Evolutionary conservation across 1,140 invertebrate genomes (phyloP).

Genomic region (Leptinotarsa undecemlineata): DNA sequence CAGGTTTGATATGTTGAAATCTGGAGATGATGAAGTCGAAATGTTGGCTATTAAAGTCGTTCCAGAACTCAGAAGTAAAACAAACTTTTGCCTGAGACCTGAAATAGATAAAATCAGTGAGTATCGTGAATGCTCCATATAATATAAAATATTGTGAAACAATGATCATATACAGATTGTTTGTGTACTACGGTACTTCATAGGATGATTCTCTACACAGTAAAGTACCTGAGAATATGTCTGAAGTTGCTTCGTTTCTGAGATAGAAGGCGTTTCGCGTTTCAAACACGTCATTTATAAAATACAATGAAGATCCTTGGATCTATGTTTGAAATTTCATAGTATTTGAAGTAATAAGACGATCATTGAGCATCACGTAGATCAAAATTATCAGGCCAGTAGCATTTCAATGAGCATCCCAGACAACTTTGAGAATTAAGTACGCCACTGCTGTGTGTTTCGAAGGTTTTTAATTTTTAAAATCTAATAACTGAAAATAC

Average conservation of each 20-base stretch:
- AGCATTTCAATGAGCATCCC: too few relatives aligned
- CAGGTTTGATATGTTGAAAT: conserved; percentile 54
- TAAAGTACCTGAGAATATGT: not conserved
- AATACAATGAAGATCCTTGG: too few relatives aligned
- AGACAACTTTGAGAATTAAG: too few relatives aligned
- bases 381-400: too few relatives aligned
- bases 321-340: too few relatives aligned
- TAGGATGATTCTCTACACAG: not conserved
- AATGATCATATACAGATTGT: not conserved
- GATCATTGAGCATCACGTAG: too few relatives aligned
- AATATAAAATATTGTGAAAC: not conserved
- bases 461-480: too few relatives aligned
- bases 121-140: not conserved
- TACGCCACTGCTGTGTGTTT: too few relatives aligned
- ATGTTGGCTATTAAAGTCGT: conserved; percentile 49
- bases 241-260: not conserved
- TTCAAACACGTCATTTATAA: not conserved
- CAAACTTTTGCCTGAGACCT: conserved; percentile 58
- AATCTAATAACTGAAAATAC: too few relatives aligned
- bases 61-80: conserved; percentile 48
- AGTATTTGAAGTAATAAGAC: too few relatives aligned
- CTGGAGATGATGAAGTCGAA: conserved; percentile 45
- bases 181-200: not conserved
- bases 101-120: conserved; percentile 28
- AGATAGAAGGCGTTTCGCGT: not conserved